Conservation (phyloP, 2,113 vertebrate species). For the Anoplopoma fimbria region DNA sequence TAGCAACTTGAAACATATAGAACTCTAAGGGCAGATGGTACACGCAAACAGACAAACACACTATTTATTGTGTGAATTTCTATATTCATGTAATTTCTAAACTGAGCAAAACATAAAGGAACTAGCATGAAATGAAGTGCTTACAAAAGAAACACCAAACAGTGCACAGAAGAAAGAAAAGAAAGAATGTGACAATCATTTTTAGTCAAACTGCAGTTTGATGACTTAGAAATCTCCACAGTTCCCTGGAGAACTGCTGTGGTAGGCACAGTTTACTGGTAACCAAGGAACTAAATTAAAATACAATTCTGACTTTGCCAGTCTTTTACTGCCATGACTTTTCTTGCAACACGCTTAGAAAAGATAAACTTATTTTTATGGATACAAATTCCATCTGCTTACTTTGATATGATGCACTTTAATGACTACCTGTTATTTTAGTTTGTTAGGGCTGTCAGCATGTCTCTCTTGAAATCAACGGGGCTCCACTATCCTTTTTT, state of each 20-base stretch:
- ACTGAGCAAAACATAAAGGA: background rate
- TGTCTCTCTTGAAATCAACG: constrained; percentile 34
- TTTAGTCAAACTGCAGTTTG: background rate
- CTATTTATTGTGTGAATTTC: constrained; percentile 19
- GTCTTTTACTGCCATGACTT: background rate
- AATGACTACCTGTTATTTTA: constrained; percentile 35
- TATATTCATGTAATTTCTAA: constrained; percentile 14
- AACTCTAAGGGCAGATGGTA: constrained; percentile 48
- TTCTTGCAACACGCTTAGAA: background rate
- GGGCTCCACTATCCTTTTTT: background rate
- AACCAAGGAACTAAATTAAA: background rate
- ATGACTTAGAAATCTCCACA: background rate
- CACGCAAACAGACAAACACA: constrained; percentile 8
- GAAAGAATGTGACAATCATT: background rate
- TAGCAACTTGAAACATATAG: constrained; percentile 56
- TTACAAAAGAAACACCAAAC: background rate
- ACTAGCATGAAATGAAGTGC: background rate
- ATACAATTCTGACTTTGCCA: background rate
- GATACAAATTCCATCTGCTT: constrained; percentile 12
- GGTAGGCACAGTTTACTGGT: background rate
- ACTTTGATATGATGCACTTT: constrained; percentile 16
- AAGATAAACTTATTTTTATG: background rate
- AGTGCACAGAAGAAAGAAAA: background rate
- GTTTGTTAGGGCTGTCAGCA: constrained; percentile 21
- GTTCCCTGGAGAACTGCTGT: background rate